Evolutionary conservation across 2,113 vertebrate genomes (phyloP).

Genomic region (Scolopax mira): DNA sequence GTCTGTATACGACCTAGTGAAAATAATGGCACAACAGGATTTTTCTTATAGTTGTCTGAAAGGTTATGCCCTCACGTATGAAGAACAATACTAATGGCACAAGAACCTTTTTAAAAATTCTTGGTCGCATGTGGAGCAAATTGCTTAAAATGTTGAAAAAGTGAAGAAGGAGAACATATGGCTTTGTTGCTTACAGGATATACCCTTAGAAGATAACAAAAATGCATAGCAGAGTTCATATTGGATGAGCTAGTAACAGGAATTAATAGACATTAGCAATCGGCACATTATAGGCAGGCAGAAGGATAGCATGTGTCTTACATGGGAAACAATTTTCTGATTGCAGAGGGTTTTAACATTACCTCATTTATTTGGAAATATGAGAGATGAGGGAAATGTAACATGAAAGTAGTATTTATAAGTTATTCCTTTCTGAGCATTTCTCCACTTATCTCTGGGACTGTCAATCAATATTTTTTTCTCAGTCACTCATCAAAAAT

Average conservation of each 20-base stretch:
- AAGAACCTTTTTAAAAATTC: neutral
- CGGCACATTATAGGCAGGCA: neutral
- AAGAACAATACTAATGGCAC: neutral
- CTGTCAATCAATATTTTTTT: slow-evolving; percentile 20
- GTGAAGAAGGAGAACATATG: neutral
- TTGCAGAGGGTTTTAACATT: slow-evolving; percentile 15
- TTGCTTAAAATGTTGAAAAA: neutral
- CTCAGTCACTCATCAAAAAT: neutral
- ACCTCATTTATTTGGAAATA: neutral
- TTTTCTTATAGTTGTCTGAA: neutral
- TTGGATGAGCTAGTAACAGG: neutral
- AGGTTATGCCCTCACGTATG: neutral
- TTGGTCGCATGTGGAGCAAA: neutral
- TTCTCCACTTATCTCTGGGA: neutral
- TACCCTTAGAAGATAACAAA: neutral
- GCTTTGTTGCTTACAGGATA: neutral
- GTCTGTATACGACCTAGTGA: neutral
- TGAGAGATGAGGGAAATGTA: neutral
- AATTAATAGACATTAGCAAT: neutral
- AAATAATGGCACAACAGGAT: neutral
- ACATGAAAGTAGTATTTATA: neutral
- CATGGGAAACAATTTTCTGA: slow-evolving; percentile 7
- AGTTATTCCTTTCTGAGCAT: neutral
- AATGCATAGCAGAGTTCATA: neutral
- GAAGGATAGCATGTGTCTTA: neutral